Conservation (phyloP, 2,797 vertebrate genomes). For the Sebastes trivittatus region DNA sequence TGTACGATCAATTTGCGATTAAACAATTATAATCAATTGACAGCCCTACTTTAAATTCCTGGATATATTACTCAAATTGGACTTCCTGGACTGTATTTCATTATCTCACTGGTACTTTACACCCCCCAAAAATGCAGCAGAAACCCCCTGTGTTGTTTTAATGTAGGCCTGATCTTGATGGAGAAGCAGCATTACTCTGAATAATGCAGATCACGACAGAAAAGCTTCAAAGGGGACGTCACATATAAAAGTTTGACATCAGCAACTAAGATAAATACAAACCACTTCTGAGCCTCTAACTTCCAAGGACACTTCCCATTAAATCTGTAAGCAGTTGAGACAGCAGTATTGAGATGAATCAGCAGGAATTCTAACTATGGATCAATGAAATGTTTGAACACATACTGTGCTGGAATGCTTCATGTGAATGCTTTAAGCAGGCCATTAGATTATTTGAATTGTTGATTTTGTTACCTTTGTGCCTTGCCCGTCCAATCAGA, state of each 20-base stretch:
- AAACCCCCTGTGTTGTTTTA: background rate
- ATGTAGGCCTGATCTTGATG: background rate
- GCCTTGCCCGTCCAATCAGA: constrained; percentile 1
- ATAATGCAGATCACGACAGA: background rate
- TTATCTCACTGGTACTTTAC: background rate
- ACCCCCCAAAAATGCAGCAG: background rate
- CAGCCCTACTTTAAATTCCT: background rate
- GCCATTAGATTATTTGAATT: background rate
- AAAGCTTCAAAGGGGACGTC: constrained; percentile 14
- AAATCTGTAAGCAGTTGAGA: background rate
- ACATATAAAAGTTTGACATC: constrained; percentile 12
- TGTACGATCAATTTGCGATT: too few relatives aligned
- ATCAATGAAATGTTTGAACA: constrained; percentile 29
- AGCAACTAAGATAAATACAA: constrained; percentile 25
- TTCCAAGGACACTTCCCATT: background rate
- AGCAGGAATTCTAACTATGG: constrained; percentile 7
- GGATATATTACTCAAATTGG: background rate
- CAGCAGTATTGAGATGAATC: constrained; percentile 14
- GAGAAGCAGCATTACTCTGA: background rate
- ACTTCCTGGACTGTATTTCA: background rate
- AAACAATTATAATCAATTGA: too few relatives aligned
- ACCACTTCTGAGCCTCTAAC: background rate
- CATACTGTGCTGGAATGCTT: background rate
- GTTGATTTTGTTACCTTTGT: background rate
- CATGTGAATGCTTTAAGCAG: background rate